Evolutionary conservation across 2,113 vertebrate species (phyloP).

Genomic region (Tupaia chinensis): DNA sequence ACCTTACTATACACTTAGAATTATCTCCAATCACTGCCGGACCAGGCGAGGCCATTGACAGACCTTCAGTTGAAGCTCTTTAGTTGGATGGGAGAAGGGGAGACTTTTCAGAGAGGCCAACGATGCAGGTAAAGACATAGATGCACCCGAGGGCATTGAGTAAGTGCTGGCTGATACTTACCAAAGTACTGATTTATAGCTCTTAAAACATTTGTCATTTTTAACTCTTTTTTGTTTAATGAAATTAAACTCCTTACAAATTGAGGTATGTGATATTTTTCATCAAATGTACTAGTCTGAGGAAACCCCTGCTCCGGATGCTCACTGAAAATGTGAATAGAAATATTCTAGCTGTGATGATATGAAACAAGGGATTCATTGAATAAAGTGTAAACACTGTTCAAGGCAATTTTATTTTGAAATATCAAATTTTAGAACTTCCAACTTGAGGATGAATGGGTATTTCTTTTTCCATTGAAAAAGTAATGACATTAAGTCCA

Average conservation of each 20-base stretch:
- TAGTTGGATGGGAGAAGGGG: neutral
- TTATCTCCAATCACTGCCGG: fast-evolving
- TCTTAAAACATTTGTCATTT: neutral
- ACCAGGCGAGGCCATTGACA: too few species aligned
- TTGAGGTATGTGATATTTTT: neutral
- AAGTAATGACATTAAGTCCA: neutral
- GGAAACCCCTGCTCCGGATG: neutral
- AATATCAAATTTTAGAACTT: neutral
- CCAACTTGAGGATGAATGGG: neutral
- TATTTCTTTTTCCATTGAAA: neutral
- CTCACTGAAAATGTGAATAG: neutral
- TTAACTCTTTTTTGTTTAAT: neutral
- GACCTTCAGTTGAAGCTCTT: neutral
- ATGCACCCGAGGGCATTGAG: neutral
- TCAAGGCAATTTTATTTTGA: neutral
- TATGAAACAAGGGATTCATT: neutral
- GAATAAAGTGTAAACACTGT: neutral
- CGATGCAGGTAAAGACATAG: neutral
- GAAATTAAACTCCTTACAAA: neutral
- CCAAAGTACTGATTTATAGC: neutral
- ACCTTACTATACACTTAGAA: neutral
- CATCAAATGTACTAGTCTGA: neutral
- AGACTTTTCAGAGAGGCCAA: neutral
- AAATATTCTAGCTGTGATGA: neutral
- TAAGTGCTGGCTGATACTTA: neutral